Evolutionary conservation across 2,797 vertebrate genomes (phyloP).

Genomic region (Thalassophryne amazonica): DNA sequence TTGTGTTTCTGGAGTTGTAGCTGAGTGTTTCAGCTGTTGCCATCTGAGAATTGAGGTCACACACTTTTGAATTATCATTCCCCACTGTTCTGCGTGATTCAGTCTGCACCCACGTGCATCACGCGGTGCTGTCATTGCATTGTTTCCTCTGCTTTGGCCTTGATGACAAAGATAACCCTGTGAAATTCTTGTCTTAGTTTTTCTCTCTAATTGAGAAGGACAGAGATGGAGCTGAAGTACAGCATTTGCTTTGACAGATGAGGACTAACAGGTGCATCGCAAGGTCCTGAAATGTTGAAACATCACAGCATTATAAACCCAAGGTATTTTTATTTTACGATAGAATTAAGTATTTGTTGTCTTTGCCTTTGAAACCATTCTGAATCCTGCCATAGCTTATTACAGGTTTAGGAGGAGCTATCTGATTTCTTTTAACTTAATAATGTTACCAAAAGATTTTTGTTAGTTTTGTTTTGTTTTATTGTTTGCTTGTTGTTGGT

Average conservation of each 20-base stretch:
- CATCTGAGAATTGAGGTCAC: constrained; percentile 33
- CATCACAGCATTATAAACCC: neutral
- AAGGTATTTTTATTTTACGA: neutral
- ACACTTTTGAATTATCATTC: constrained; percentile 39
- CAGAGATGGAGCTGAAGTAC: constrained; percentile 14
- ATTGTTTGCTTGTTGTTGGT: too few relatives aligned
- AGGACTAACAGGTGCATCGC: constrained; percentile 43
- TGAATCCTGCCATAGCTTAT: too few relatives aligned
- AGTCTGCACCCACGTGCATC: constrained; percentile 36
- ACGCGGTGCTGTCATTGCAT: constrained; percentile 50
- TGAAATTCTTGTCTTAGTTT: constrained; percentile 70
- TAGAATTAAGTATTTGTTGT: too few relatives aligned
- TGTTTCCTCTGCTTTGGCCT: constrained; percentile 65
- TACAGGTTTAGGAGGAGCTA: too few relatives aligned
- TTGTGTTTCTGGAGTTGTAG: constrained; percentile 7
- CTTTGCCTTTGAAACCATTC: too few relatives aligned
- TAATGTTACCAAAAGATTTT: too few relatives aligned
- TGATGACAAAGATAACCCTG: constrained; percentile 77
- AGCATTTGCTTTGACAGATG: constrained; percentile 18
- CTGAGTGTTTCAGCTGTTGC: constrained; percentile 47
- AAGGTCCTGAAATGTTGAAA: neutral
- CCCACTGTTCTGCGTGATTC: constrained; percentile 16
- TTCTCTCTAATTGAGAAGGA: constrained; percentile 47
- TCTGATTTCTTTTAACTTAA: too few relatives aligned
- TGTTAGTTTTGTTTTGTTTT: too few relatives aligned